Percentiles rank a stretch among this genome's conserved stretches.
Conservation (phyloP, 53 echinoderm and acorn worm species). For the Antedon mediterranea region DNA sequence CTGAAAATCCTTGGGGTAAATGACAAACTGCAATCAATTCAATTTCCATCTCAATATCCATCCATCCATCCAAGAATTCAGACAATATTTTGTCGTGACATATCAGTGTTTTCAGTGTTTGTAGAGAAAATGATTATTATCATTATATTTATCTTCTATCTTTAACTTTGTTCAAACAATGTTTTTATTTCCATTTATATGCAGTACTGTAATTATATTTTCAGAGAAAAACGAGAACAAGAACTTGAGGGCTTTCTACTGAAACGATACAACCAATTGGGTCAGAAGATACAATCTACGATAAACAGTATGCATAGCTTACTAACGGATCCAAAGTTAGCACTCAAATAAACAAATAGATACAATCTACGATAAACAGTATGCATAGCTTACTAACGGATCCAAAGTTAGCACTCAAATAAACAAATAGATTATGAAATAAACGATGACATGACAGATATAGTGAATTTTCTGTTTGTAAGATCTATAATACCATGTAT, state of each 20-base stretch:
- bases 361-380: constrained; percentile 43
- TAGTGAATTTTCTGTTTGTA: too few relatives aligned
- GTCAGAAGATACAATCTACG: constrained; percentile 59
- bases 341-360: constrained; percentile 70
- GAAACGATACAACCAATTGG: constrained; percentile 86
- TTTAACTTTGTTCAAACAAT: not conserved
- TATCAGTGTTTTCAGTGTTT: not conserved
- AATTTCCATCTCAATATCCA: too few relatives aligned
- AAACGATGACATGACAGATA: too few relatives aligned
- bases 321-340: constrained; percentile 36
- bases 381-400: constrained; percentile 62
- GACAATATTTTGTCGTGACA: too few relatives aligned
- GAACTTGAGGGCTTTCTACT: constrained; percentile 78
- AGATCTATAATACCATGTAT: too few relatives aligned
- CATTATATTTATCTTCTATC: not conserved
- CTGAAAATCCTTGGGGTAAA: too few relatives aligned
- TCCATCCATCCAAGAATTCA: too few relatives aligned
- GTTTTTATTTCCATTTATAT: not conserved
- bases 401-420: constrained; percentile 51
- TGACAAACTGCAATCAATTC: too few relatives aligned
- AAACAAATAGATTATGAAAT: constrained; percentile 6
- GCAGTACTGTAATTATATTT: not conserved
- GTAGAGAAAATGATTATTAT: not conserved
- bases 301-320: constrained; percentile 71
- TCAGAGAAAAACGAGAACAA: constrained; percentile 72